Conservation (phyloP, 92 coral and sea anemone genomes). For the Paragorgia papillata region DNA sequence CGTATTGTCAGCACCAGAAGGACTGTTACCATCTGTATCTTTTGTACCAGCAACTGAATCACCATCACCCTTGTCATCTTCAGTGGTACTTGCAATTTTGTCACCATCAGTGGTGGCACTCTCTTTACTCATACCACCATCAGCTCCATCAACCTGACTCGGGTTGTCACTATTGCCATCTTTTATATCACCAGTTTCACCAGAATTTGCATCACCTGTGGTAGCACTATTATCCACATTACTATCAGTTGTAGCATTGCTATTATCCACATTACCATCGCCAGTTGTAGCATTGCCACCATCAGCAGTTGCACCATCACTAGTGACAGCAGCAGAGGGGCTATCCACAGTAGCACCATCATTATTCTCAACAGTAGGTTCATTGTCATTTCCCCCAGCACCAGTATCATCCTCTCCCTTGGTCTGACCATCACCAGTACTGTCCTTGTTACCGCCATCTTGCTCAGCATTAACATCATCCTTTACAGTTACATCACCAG, state of each 20-base stretch:
- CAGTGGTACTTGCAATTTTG: neutral
- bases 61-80: neutral
- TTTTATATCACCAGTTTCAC: neutral
- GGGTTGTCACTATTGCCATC: neutral
- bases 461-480: constrained; percentile 40
- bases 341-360: constrained; percentile 31
- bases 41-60: neutral
- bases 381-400: constrained; percentile 25
- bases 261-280: neutral
- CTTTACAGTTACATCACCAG: constrained; percentile 26
- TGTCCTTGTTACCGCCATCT: constrained; percentile 45
- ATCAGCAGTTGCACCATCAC: constrained; percentile 27
- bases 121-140: neutral
- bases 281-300: neutral
- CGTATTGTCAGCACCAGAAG: too few relatives aligned
- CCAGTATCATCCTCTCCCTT: too few relatives aligned
- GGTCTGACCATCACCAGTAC: constrained; percentile 48
- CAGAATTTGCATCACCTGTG: neutral
- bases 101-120: neutral
- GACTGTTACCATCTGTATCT: too few relatives aligned
- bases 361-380: constrained; percentile 50
- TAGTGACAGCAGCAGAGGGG: constrained; percentile 40
- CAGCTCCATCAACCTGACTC: too few relatives aligned
- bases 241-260: neutral
- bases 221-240: constrained; percentile 1